Conservation (phyloP, 2,797 vertebrate genomes). For the Pelobates cultripes region DNA sequence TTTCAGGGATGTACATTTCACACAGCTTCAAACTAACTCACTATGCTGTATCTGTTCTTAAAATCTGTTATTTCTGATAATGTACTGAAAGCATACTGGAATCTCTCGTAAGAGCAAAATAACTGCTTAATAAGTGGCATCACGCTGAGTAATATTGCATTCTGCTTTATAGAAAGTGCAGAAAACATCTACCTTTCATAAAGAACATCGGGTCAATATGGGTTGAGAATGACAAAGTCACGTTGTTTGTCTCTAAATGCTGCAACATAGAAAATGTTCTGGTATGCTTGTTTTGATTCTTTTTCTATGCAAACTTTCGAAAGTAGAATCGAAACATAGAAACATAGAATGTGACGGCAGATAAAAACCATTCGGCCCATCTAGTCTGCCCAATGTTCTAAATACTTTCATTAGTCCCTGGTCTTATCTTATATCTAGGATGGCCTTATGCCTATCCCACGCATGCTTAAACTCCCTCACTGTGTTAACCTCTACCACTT, state of each 20-base stretch:
- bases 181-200: background rate
- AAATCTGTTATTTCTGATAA: constrained; percentile 7
- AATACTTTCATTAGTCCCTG: no score
- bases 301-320: background rate
- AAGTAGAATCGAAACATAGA: no score
- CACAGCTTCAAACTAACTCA: background rate
- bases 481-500: no score
- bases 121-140: constrained; percentile 10
- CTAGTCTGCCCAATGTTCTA: no score
- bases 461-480: no score
- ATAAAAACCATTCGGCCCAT: no score
- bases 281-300: background rate
- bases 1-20: background rate
- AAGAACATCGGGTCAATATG: background rate
- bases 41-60: background rate
- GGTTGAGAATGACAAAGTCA: background rate
- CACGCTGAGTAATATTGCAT: background rate
- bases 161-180: constrained; percentile 1
- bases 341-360: no score
- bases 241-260: background rate
- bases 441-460: no score
- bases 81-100: background rate
- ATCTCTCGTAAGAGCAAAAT: constrained; percentile 5
- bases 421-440: no score
- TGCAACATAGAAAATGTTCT: background rate